Conservation (phyloP, 2,888 invertebrate species). For the Callyntrura sp. region DNA sequence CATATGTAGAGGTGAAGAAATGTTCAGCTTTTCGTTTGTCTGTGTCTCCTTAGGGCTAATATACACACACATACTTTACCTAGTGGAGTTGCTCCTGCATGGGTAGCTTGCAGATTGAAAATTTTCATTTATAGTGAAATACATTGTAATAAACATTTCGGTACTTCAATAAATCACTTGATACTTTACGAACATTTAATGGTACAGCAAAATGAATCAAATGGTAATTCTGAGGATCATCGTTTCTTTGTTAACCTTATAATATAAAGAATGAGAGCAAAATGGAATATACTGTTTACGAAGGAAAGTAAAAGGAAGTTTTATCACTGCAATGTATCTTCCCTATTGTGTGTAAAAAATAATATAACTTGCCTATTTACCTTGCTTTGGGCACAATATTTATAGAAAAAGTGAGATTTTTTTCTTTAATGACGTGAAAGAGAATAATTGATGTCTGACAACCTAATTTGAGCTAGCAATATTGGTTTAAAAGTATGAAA, state of each 20-base stretch:
- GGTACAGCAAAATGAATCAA: conserved; percentile 16
- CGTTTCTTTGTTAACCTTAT: conserved; percentile 9
- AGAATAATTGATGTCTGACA: conserved; percentile 48
- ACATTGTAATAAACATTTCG: neutral
- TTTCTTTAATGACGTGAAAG: conserved; percentile 18
- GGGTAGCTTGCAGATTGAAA: neutral
- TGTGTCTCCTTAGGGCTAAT: neutral
- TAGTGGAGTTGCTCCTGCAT: neutral
- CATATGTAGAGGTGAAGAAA: neutral
- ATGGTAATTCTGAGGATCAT: neutral
- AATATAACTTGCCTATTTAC: conserved; percentile 27
- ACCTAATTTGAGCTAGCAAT: neutral
- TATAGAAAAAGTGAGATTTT: conserved; percentile 44
- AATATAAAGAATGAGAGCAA: conserved; percentile 26
- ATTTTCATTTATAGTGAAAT: neutral
- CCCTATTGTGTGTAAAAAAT: neutral
- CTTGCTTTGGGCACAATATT: conserved; percentile 37
- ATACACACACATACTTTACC: too few relatives aligned
- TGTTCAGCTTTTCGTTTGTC: neutral
- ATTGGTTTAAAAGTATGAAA: conserved; percentile 1
- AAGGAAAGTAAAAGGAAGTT: conserved; percentile 48
- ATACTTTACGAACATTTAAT: neutral
- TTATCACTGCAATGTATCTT: conserved; percentile 42
- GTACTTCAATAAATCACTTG: neutral
- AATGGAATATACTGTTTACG: neutral